Base-by-base conservation (phyloP, 1,140 invertebrate genomes). In the Apis florea region DNA sequence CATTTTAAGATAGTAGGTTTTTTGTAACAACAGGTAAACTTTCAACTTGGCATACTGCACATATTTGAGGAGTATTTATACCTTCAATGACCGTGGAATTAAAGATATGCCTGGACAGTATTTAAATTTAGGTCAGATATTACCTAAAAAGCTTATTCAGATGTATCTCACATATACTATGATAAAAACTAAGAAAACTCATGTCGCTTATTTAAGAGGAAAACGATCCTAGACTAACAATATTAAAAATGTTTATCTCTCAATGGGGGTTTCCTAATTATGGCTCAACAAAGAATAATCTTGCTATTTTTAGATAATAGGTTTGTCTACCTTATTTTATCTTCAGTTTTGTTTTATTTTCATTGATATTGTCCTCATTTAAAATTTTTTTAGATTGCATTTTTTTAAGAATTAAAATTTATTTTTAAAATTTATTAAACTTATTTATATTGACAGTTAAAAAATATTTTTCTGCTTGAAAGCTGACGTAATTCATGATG, bases 81-180 rank as follows among this genome's bases (percentile, higher is more conserved):
- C 69, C 53, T 61, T 59, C 59, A 79, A 72, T 79, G 69, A 59
- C 53, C 79, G 61, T 78, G 69, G 54, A 63, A 82, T 81, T 69
- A 53, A 77, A 81, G 51, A 59, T 54, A 31, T 69, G 74, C 74
- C 63, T 63, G 64, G 51, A 6, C 40, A 17, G 15, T 51, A 88
- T 88, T 85, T 88, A 85, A 88, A 85, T 88, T 85, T 88, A 40
- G 87, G 86, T 88, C 87, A 85, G 81, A 85, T 75, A 85, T 58
- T 81, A 66, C 40, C 15, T 54, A 75, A 88, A 84, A 88, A 40
- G 58, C n/a, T 15, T 24, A 64, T 70, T 53, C 40, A 8, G 47
- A 88, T 85, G 83, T 88, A 88, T 88, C 86, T 88, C 85, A 85
- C 79, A 83, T 70, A n/a, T 64, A 24, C 24, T 21, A 61, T n/a